Conservation (phyloP, 2,113 vertebrate genomes). For the Solea solea region DNA sequence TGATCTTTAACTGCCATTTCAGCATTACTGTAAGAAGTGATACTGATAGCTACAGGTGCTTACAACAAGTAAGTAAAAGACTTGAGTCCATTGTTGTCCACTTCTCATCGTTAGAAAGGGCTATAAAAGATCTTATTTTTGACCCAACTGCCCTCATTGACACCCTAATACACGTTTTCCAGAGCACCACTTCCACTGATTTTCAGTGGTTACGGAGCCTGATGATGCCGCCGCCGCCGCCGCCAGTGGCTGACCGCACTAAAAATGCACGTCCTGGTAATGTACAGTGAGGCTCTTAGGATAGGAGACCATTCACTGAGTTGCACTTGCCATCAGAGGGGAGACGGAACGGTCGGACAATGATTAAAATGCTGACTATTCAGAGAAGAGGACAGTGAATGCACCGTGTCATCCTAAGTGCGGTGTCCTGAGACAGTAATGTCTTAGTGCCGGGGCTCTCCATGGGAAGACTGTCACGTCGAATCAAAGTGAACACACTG, state of each 20-base stretch:
- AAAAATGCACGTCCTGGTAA: conserved; percentile 47
- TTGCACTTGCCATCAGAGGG: conserved; percentile 33
- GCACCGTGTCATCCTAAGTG: conserved; percentile 49
- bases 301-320: conserved; percentile 46
- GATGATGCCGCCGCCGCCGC: conserved; percentile 5
- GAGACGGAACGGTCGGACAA: conserved; percentile 59
- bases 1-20: background rate
- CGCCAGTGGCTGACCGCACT: conserved; percentile 19
- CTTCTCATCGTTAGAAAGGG: too few relatives aligned
- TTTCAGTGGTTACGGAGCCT: conserved; percentile 15
- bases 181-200: conserved; percentile 14
- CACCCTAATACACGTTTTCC: conserved; percentile 21
- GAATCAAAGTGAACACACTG: conserved; percentile 48
- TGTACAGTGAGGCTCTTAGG: conserved; percentile 33
- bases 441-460: conserved; percentile 46
- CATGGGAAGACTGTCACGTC: conserved; percentile 47
- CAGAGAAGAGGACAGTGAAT: conserved; percentile 51
- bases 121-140: background rate
- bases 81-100: background rate
- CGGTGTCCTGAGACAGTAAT: conserved; percentile 57
- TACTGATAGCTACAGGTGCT: conserved; percentile 1
- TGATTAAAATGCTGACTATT: conserved; percentile 62
- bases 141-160: conserved; percentile 11
- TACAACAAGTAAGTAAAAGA: background rate
- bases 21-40: background rate